A percentile compares a stretch with the other conserved stretches of the same genome.
Conservation (phyloP, 2,113 vertebrate species). For the Eptatretus burgeri region DNA sequence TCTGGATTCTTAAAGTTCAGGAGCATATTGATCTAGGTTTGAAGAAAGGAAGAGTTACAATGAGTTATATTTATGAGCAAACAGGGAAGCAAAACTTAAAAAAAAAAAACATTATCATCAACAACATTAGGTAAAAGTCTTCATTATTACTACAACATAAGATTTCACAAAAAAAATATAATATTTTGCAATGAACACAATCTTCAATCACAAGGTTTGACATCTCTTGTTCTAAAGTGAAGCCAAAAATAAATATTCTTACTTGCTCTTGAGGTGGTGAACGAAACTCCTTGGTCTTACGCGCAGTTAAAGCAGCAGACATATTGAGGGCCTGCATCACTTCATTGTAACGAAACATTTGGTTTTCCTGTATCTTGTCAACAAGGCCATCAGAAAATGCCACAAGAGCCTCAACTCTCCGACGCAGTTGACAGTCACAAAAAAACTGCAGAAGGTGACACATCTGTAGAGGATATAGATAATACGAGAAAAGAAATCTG, state of each 20-base stretch:
- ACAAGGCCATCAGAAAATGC: slow-evolving; percentile 87
- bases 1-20: slow-evolving; percentile 70
- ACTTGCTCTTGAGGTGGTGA: slow-evolving; percentile 90
- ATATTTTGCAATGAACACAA: background rate
- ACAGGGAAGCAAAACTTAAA: background rate
- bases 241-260: slow-evolving; percentile 3
- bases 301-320: slow-evolving; percentile 71
- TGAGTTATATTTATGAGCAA: slow-evolving; percentile 7
- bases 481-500: too few species aligned
- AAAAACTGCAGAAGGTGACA: slow-evolving; percentile 74
- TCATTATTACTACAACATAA: background rate
- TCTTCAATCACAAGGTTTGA: background rate
- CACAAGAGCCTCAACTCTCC: slow-evolving; percentile 71
- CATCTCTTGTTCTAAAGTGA: background rate
- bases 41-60: too few species aligned
- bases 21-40: slow-evolving; percentile 62
- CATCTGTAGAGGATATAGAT: slow-evolving; percentile 25
- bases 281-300: slow-evolving; percentile 78
- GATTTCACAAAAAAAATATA: background rate
- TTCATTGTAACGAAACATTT: slow-evolving; percentile 73
- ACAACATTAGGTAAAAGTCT: background rate
- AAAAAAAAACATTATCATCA: too few species aligned
- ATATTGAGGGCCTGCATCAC: slow-evolving; percentile 94
- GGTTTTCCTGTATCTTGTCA: slow-evolving; percentile 68
- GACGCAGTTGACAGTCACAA: slow-evolving; percentile 73